Base-by-base conservation (phyloP, 2,113 vertebrate species). In the Hylia prasina region DNA sequence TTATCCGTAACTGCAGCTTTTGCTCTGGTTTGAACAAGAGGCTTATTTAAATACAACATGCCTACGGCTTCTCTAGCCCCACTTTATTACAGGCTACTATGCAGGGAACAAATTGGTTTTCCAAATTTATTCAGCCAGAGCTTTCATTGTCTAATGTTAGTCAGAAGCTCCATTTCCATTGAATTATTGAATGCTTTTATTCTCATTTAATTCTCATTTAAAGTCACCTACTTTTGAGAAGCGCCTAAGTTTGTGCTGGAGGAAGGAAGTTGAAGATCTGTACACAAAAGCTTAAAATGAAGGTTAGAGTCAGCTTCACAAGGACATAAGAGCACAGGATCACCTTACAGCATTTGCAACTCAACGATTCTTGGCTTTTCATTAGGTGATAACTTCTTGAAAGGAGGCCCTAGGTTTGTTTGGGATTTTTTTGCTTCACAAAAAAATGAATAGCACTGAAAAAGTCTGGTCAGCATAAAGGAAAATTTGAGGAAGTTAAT, bases 1-100 rank as follows among this genome's bases (percentile, higher is more conserved):
- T 96, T 91, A 96, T 72, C 84, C 70, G 23, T 82, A 94, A 87
- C 89, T 70, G 70, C 66, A 89, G 82, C 39, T 90, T 87, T 94
- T 85, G 82, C 63, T 87, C 60, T 80, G 66, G 42, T 69, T 90
- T 68, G 30, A 96, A 94, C 75, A 91, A 85, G 73, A 48, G 72
- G 48, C 65, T 87, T 93, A 82, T 96, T 96, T 85, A 95, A 96
- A 96, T 79, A 85, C 51, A 91, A 78, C 4, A 13, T 53, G 81
- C 81, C 82, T 70, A 82, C 69, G 63, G 78, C 58, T 93, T 61
- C 78, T 82, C 77, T 56, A 78, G 89, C 56, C 69, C 44, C 40
- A 15, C 60, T 90, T 88, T 58, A 90, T 82, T 90, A 68, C 45
- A 76, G 66, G 37, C 21, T 80, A 54, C 57, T 91, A 82, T 58